Percentiles rank a stretch among this genome's conserved stretches.
These are phyloP conservation scores for Drosophila longiperda DNA, from an alignment of 2,888 invertebrate species.

Conservation along the genomic window DNA sequence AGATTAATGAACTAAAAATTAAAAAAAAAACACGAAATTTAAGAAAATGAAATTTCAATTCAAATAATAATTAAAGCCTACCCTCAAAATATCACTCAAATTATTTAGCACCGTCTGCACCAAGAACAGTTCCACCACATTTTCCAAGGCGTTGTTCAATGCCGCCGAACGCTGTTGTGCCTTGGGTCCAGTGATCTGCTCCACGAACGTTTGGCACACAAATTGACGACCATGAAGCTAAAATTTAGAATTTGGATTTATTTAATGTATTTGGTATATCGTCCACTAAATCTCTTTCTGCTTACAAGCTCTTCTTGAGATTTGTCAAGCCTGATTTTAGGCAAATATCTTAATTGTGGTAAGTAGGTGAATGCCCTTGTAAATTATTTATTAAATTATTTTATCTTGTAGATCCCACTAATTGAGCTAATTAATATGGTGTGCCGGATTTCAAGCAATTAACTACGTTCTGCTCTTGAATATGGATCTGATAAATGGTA, in stretches of 20 bases:
- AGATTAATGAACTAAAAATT: constrained; percentile 68
- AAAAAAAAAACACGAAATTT: neutral
- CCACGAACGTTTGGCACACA: constrained; percentile 88
- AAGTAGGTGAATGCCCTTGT: neutral
- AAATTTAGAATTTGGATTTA: neutral
- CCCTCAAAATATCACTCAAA: constrained; percentile 92
- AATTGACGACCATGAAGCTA: constrained; percentile 94
- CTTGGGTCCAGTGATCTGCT: constrained; percentile 86
- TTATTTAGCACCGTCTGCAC: constrained; percentile 91
- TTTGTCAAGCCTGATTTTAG: too few species aligned
- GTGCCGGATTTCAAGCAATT: neutral
- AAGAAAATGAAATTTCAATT: too few species aligned
- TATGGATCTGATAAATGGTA: neutral
- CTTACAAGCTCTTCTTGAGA: neutral
- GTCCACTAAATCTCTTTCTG: too few species aligned
- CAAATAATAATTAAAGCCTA: constrained; percentile 81
- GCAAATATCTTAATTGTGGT: neutral
- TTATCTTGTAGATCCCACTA: neutral
- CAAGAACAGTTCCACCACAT: constrained; percentile 91
- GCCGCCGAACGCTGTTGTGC: constrained; percentile 86
- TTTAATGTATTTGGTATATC: neutral
- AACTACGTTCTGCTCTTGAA: neutral
- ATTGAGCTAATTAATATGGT: neutral
- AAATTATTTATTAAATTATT: neutral
- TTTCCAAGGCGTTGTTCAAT: constrained; percentile 88